Conservation (phyloP, 2,888 invertebrate species). For the Ophraella communa region DNA sequence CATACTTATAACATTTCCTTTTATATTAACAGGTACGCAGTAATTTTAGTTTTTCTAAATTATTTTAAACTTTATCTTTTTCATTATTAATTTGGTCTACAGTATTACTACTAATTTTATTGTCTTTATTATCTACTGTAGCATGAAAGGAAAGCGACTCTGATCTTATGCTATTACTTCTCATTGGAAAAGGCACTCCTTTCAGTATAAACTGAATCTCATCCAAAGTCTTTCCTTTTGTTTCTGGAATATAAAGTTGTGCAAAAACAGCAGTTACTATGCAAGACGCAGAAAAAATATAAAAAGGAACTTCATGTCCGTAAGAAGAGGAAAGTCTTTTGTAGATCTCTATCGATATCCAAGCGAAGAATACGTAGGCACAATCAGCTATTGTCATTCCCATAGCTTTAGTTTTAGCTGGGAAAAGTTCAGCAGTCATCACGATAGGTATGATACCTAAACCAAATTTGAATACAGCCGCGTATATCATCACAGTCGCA, state of each 20-base stretch:
- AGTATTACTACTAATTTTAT: conserved; percentile 6
- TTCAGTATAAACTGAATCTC: conserved; percentile 56
- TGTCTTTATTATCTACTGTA: conserved; percentile 12
- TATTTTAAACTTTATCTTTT: neutral
- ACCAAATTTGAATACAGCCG: conserved; percentile 53
- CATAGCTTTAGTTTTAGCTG: conserved; percentile 56
- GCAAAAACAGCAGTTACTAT: conserved; percentile 53
- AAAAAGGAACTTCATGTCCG: conserved; percentile 54
- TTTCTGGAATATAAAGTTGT: conserved; percentile 52
- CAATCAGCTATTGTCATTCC: conserved; percentile 56
- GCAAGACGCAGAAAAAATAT: conserved; percentile 51
- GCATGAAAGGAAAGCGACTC: conserved; percentile 18
- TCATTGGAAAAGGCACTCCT: conserved; percentile 41
- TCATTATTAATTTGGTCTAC: neutral
- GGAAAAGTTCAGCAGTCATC: conserved; percentile 56
- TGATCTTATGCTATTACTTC: conserved; percentile 33
- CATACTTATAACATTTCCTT: too few species aligned
- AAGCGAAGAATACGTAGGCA: conserved; percentile 52
- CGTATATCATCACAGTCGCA: conserved; percentile 54
- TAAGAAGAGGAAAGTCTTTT: conserved; percentile 44
- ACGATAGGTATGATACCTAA: conserved; percentile 57
- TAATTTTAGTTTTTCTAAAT: too few species aligned
- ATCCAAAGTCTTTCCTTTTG: conserved; percentile 55
- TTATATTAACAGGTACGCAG: too few species aligned
- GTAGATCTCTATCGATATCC: conserved; percentile 53